Base-by-base conservation (phyloP, 2,888 invertebrate species). In the Eustalomyia histrio region DNA sequence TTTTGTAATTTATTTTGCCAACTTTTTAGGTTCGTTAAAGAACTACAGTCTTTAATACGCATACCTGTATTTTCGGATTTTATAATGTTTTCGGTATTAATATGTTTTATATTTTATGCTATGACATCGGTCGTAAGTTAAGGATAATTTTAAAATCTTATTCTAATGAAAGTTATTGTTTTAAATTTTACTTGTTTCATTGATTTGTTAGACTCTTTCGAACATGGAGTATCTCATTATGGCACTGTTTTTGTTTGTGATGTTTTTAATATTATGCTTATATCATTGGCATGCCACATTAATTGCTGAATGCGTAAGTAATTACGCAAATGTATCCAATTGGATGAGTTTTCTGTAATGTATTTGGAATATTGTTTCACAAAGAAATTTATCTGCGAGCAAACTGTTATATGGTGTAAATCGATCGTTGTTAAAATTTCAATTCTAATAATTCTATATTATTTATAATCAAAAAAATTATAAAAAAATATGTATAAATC, bases 201-300 rank as follows among this genome's bases (percentile, higher is more conserved):
- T 7, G 9, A 10, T 29, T 52, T 53, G 8, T 5, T n/a, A 88
- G 88, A 74, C 80, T 4, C 84, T 84, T 16, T 83, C 83, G 53
- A 84, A 86, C 9, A 86, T 88, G 83, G 89, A 89, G 58, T 87
- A 85, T 50, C 71, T 85, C 0, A 87, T 89, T 17, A 85, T 86
- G 73, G 83, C 83, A 17, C 57, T 88, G 10, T 89, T 87, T 71
- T 53, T 88, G 5, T 87, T 85, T 76, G 86, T 85, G 0, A 86
- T 89, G 85, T 60, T 84, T 3, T 82, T 80, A 1, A 85, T 88
- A 12, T 68, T 87, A 39, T 88, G 87, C 85, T 79, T 88, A 4
- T 88, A 89, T 72, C 88, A 88, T 57, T 89, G 89, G 89, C 88
- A 89, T 84, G 89, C 88, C 2, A 88, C 89, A 0, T 39, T 86